phyloP scores from a whole-genome alignment of 2,888 invertebrate genomes.

The Seladonia tumulorum region DNA sequence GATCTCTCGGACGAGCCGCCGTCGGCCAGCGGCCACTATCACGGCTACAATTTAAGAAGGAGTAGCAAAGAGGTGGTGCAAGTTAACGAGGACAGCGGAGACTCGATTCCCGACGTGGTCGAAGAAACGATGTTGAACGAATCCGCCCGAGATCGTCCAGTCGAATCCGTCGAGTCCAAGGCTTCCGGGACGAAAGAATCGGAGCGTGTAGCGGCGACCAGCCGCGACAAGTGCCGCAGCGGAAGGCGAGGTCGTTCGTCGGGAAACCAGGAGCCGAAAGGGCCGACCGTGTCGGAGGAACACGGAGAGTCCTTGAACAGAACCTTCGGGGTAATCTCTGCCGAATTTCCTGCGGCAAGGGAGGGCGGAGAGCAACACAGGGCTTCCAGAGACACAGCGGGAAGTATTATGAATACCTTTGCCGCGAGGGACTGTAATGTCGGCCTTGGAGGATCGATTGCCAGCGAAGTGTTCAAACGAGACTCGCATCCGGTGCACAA shows the following conservation, averaged over 20 bases:
- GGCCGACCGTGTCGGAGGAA: background rate
- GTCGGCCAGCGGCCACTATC: background rate
- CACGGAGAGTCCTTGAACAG: background rate
- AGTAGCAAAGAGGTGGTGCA: background rate
- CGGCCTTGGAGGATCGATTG: background rate
- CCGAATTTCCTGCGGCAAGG: background rate
- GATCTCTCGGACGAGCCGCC: conserved; percentile 54
- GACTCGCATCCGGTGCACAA: background rate
- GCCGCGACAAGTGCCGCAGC: background rate
- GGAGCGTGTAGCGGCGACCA: no score
- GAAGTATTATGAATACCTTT: background rate
- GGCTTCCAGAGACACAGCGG: background rate
- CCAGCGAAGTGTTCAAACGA: background rate
- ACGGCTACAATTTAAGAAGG: conserved; percentile 25
- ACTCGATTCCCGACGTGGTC: background rate
- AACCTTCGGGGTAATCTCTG: background rate
- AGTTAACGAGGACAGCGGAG: background rate
- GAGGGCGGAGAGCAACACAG: background rate
- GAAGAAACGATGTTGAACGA: background rate
- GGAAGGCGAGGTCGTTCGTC: background rate
- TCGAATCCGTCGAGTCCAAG: background rate
- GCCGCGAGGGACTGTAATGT: background rate
- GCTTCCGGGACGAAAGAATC: no score
- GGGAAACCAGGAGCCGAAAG: background rate
- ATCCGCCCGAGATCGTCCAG: background rate